Conservation (phyloP, 2,113 vertebrate genomes). For the Calyptommatus sinebrachiatus region DNA sequence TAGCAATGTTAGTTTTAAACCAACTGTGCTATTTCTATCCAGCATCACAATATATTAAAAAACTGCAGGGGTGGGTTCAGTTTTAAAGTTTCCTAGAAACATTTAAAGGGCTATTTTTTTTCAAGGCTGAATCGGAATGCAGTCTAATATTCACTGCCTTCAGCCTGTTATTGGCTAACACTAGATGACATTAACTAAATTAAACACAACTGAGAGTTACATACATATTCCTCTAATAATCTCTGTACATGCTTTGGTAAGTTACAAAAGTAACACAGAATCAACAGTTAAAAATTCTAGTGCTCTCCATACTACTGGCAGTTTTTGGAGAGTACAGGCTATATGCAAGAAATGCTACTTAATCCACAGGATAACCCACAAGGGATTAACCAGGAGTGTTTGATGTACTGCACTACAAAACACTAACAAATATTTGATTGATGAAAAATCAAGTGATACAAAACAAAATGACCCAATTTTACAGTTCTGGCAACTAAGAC, state of each 20-base stretch:
- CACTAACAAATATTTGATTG: neutral
- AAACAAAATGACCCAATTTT: too few species aligned
- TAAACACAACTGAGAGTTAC: neutral
- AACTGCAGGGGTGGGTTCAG: neutral
- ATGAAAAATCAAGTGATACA: neutral
- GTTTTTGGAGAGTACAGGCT: neutral
- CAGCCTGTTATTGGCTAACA: too few species aligned
- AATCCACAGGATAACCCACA: neutral
- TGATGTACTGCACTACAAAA: neutral
- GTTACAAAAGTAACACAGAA: neutral
- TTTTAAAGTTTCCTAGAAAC: neutral
- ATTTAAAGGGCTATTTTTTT: neutral
- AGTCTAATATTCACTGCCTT: too few species aligned
- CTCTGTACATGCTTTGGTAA: neutral
- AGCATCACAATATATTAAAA: neutral
- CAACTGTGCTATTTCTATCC: neutral
- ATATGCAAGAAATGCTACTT: neutral
- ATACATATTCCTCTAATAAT: neutral
- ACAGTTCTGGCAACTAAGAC: too few species aligned
- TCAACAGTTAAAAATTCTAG: neutral
- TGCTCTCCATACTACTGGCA: neutral
- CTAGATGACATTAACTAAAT: neutral
- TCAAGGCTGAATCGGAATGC: too few species aligned
- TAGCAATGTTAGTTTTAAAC: neutral
- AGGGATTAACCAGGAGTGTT: neutral